phyloP scores from a whole-genome alignment of 2,888 invertebrate species.

The Eumacrocentrus americanus region DNA sequence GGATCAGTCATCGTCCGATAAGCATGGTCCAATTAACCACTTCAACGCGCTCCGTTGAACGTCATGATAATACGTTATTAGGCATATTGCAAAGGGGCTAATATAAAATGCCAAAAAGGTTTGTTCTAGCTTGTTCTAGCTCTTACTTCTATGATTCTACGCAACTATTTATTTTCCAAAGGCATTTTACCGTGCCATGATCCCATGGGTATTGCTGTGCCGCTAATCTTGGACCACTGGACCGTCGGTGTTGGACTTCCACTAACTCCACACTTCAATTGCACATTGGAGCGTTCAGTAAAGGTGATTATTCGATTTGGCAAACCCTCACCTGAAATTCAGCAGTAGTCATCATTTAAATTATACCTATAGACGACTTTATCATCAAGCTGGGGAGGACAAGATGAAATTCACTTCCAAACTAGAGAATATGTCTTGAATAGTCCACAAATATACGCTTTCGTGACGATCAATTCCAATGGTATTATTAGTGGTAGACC shows the following conservation, averaged over 20 bases:
- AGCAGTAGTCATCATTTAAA: neutral
- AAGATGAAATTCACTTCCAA: neutral
- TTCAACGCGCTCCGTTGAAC: slow-evolving; percentile 35
- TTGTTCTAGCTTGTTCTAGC: too few relatives aligned
- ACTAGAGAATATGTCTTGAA: neutral
- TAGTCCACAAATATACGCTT: neutral
- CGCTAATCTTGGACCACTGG: slow-evolving; percentile 77
- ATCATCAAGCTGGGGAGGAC: too few relatives aligned
- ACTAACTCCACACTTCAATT: slow-evolving; percentile 80
- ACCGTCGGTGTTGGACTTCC: slow-evolving; percentile 80
- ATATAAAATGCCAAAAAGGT: too few relatives aligned
- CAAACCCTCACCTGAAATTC: slow-evolving; percentile 31
- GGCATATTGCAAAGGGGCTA: neutral
- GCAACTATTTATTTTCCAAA: too few relatives aligned
- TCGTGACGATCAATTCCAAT: neutral
- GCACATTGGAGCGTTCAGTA: slow-evolving; percentile 79
- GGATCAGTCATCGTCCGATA: slow-evolving; percentile 32
- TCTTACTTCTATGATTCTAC: too few relatives aligned
- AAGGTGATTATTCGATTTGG: slow-evolving; percentile 68
- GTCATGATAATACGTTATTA: slow-evolving; percentile 21
- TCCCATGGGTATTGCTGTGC: slow-evolving; percentile 68
- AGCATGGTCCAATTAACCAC: slow-evolving; percentile 33
- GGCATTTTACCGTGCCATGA: slow-evolving; percentile 71
- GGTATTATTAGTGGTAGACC: neutral
- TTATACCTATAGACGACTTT: too few relatives aligned